Percentiles rank a stretch among this genome's conserved stretches.
Evolutionary conservation across 2,888 invertebrate genomes (phyloP).

Genomic region (Leptopilina myrica): DNA sequence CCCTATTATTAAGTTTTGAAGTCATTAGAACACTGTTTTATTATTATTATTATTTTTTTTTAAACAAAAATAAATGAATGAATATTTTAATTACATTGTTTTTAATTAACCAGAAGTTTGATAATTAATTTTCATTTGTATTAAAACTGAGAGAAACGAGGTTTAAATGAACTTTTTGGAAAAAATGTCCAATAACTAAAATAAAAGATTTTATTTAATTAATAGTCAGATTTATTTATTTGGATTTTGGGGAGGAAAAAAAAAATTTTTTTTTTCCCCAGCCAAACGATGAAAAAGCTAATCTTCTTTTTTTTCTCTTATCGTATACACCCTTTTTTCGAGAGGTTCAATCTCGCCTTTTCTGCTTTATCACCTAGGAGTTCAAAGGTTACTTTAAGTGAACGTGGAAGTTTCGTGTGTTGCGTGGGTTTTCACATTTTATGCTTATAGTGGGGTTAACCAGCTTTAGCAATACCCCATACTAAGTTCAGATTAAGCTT

Average conservation of each 20-base stretch:
- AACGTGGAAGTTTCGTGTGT: constrained; percentile 3
- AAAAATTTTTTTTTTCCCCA: not conserved
- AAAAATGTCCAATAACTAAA: no score
- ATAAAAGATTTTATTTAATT: no score
- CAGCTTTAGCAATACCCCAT: not conserved
- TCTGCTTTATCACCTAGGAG: not conserved
- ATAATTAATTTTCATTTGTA: no score
- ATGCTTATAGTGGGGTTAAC: constrained; percentile 10
- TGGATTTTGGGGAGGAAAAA: not conserved
- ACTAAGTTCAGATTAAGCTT: constrained; percentile 9
- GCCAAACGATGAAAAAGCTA: not conserved
- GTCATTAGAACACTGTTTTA: no score
- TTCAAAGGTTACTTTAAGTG: not conserved
- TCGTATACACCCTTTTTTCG: not conserved
- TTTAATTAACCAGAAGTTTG: no score
- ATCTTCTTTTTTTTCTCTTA: constrained; percentile 2
- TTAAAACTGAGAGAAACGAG: no score
- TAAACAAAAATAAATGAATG: no score
- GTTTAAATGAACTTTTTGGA: no score
- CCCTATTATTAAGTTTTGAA: no score
- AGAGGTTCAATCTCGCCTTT: constrained; percentile 17
- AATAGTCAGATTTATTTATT: no score
- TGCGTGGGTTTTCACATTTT: constrained; percentile 20
- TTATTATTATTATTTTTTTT: no score
- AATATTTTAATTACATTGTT: no score